Evolutionary conservation across 2,797 vertebrate genomes (phyloP).

Genomic region (Holocentrus rufus): DNA sequence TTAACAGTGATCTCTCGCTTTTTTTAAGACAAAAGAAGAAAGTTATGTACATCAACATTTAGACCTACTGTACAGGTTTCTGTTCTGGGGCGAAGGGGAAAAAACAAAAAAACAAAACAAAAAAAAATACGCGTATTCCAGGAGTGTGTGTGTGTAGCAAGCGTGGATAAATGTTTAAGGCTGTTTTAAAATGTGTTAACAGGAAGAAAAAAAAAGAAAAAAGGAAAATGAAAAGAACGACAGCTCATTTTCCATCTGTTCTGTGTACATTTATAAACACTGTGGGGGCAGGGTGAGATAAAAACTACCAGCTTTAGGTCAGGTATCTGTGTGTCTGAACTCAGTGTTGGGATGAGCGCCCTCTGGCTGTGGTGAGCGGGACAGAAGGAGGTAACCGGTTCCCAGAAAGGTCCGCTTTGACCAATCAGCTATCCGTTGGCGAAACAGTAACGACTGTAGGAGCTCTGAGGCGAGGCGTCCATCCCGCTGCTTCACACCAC

Average conservation of each 20-base stretch:
- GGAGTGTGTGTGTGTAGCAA: slow-evolving; percentile 58
- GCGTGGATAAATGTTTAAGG: slow-evolving; percentile 66
- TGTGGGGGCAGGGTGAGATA: slow-evolving; percentile 34
- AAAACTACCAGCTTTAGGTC: slow-evolving; percentile 51
- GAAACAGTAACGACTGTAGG: slow-evolving; percentile 53
- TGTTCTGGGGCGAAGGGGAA: slow-evolving; percentile 38
- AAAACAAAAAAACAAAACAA: slow-evolving; percentile 35
- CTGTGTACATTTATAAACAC: slow-evolving; percentile 49
- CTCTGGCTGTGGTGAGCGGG: slow-evolving; percentile 31
- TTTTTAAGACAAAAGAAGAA: slow-evolving; percentile 80
- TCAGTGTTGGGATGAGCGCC: slow-evolving; percentile 32
- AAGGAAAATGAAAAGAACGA: slow-evolving; percentile 37
- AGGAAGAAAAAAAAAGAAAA: slow-evolving; percentile 26
- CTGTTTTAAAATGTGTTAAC: slow-evolving; percentile 65
- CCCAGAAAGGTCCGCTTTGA: slow-evolving; percentile 32
- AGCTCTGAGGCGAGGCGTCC: slow-evolving; percentile 52
- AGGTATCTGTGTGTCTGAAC: slow-evolving; percentile 44
- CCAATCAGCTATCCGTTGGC: slow-evolving; percentile 58
- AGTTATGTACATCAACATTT: slow-evolving; percentile 82
- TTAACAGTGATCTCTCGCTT: slow-evolving; percentile 75
- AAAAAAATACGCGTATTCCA: slow-evolving; percentile 35
- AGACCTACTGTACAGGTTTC: slow-evolving; percentile 79
- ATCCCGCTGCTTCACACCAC: slow-evolving; percentile 54
- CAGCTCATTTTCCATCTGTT: slow-evolving; percentile 43
- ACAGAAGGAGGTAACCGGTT: slow-evolving; percentile 17